A percentile compares a stretch with the other conserved stretches of the same genome.
phyloP scores from a whole-genome alignment of 2,113 vertebrate species.

The Hiodon alosoides region DNA sequence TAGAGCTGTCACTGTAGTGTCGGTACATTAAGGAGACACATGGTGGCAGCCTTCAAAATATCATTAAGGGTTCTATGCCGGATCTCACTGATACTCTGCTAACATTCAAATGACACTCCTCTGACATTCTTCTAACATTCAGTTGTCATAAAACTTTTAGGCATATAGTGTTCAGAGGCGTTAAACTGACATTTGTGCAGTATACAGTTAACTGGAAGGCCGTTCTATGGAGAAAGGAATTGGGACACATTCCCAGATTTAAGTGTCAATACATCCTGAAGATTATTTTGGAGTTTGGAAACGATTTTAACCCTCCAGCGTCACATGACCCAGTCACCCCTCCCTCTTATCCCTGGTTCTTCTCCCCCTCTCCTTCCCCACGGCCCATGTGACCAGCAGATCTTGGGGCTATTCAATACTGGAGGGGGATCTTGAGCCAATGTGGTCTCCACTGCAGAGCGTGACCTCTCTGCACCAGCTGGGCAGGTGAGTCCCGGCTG shows the following conservation, averaged over 20 bases:
- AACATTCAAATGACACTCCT: not conserved
- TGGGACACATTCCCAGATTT: not conserved
- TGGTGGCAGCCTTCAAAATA: conserved; percentile 18
- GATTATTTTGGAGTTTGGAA: conserved; percentile 4
- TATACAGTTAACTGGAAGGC: no score
- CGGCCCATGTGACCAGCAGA: conserved; percentile 55
- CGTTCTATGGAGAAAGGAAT: not conserved
- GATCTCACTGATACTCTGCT: not conserved
- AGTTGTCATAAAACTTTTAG: no score
- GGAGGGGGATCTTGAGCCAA: conserved; percentile 66
- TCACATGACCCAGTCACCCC: conserved; percentile 25
- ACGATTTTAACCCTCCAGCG: conserved; percentile 37
- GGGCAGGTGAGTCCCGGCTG: conserved; percentile 66
- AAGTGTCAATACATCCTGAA: no score
- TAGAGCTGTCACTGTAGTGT: not conserved
- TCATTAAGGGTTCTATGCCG: not conserved
- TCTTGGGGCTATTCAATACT: conserved; percentile 63
- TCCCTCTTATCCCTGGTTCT: conserved; percentile 28
- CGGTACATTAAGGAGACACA: conserved; percentile 18
- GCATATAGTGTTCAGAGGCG: no score
- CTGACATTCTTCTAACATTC: not conserved
- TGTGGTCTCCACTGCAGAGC: conserved; percentile 72
- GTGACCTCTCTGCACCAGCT: conserved; percentile 66
- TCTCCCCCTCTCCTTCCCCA: conserved; percentile 35
- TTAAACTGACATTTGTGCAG: no score